Evolutionary conservation across 2,113 vertebrate genomes (phyloP).

Genomic region (Oncorhynchus tshawytscha): DNA sequence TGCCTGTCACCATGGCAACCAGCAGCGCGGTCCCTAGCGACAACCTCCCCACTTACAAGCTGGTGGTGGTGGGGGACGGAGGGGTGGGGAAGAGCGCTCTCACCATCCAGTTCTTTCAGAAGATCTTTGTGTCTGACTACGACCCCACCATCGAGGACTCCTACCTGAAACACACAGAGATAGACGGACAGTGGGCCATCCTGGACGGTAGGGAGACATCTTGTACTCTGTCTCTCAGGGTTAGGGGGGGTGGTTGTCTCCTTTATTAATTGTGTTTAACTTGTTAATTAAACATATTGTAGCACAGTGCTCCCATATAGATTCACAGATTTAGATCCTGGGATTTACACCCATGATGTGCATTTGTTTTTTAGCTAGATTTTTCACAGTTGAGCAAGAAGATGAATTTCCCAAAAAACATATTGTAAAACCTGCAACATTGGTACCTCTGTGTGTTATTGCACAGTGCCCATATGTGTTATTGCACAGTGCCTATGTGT

Average conservation of each 20-base stretch:
- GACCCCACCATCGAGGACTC: slow-evolving; percentile 99
- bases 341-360: too few species aligned
- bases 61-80: slow-evolving; percentile 97
- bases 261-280: neutral
- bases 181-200: slow-evolving; percentile 97
- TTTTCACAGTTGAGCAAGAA: too few species aligned
- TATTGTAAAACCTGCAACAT: neutral
- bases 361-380: too few species aligned
- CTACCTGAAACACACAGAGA: slow-evolving; percentile 97
- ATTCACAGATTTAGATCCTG: too few species aligned
- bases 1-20: slow-evolving; percentile 83
- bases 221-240: neutral
- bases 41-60: slow-evolving; percentile 96
- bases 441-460: too few species aligned
- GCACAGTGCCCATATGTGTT: too few species aligned
- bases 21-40: slow-evolving; percentile 96
- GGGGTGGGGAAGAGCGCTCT: slow-evolving; percentile 97
- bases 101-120: slow-evolving; percentile 99
- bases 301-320: too few species aligned
- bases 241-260: too few species aligned
- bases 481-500: too few species aligned
- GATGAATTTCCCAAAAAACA: too few species aligned
- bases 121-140: slow-evolving; percentile 99
- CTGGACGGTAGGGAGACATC: slow-evolving; percentile 89
- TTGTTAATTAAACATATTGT: neutral